phyloP scores from a whole-genome alignment of 2,797 vertebrate species.

The Muraenolepis orangiensis region DNA sequence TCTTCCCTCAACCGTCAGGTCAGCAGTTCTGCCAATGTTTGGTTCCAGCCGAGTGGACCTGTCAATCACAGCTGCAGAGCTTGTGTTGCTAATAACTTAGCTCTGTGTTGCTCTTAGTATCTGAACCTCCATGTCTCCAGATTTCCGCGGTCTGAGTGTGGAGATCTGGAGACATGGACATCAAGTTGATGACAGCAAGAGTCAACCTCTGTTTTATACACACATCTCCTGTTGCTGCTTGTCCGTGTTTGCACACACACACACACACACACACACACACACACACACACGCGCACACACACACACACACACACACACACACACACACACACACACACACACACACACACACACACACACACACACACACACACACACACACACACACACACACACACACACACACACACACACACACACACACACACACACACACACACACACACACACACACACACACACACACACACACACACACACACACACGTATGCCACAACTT shows the following conservation, averaged over 20 bases:
- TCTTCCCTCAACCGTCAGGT: background rate
- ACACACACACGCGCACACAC: background rate
- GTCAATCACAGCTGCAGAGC: background rate
- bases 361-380: background rate
- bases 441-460: background rate
- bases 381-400: background rate
- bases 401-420: constrained; percentile 3
- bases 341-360: background rate
- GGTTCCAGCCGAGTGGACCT: background rate
- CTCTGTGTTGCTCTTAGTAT: background rate
- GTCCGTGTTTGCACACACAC: background rate
- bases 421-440: background rate
- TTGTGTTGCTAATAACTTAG: background rate
- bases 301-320: background rate
- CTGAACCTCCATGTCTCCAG: background rate
- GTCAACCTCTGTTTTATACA: background rate
- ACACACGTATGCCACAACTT: background rate
- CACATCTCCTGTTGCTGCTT: background rate
- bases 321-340: background rate
- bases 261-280: background rate
- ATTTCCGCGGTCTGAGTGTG: too few species aligned
- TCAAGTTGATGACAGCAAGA: background rate
- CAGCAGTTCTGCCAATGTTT: background rate
- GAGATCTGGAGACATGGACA: background rate
- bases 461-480: background rate